These are phyloP conservation scores for Caenorhabditis sp. DNA, from an alignment of 2,888 invertebrate genomes.

Conservation along the genomic window DNA sequence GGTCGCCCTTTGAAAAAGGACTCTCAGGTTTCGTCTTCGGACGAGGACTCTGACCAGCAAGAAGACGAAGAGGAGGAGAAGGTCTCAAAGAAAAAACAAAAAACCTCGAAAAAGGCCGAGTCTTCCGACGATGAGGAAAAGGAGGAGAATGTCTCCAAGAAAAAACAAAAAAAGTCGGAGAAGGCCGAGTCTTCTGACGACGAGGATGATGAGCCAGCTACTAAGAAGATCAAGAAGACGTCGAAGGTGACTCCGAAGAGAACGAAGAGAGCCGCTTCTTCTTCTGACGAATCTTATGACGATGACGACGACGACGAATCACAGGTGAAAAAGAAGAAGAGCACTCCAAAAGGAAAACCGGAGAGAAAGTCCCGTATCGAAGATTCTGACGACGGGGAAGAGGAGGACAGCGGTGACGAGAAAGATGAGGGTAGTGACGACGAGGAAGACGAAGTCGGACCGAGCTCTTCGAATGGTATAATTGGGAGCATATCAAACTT, in stretches of 20 bases:
- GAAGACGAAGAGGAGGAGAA: neutral
- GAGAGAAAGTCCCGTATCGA: neutral
- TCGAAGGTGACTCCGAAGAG: neutral
- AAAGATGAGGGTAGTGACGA: conserved; percentile 5
- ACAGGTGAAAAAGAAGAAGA: neutral
- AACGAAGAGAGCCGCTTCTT: conserved; percentile 8
- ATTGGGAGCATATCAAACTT: too few relatives aligned
- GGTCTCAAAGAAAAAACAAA: neutral
- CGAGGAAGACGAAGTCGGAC: neutral
- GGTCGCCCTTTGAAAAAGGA: neutral
- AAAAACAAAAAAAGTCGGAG: neutral
- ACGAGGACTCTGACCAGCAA: neutral
- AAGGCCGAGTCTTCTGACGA: neutral
- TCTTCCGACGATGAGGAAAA: conserved; percentile 15
- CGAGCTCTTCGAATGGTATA: conserved; percentile 4
- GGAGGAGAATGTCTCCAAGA: neutral
- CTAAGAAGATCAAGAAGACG: too few relatives aligned
- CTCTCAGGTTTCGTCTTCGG: too few relatives aligned
- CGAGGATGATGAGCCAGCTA: conserved; percentile 18
- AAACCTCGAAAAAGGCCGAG: neutral
- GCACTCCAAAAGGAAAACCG: neutral
- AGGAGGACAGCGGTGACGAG: conserved; percentile 1
- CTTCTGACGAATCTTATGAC: too few relatives aligned
- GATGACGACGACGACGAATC: neutral
- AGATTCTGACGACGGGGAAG: conserved; percentile 4